Evolutionary conservation across 2,888 invertebrate genomes (phyloP).

Genomic region (Cheilosia scutellata): DNA sequence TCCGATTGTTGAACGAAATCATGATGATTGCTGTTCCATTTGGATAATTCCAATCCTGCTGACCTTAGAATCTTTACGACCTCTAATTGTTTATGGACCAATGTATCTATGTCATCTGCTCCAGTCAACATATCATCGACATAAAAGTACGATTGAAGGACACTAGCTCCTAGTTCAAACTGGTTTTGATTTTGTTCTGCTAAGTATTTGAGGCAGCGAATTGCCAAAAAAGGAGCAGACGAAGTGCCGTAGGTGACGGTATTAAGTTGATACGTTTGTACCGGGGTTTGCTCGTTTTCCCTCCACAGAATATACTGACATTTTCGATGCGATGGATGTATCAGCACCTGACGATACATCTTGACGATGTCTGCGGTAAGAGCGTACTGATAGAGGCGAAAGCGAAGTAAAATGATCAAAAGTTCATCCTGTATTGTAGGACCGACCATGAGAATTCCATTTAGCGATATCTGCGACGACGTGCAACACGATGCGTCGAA

Average conservation of each 20-base stretch:
- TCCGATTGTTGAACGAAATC: too few relatives aligned
- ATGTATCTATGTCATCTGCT: too few relatives aligned
- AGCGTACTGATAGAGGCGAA: slow-evolving; percentile 48
- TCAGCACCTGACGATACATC: slow-evolving; percentile 64
- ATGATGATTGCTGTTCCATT: too few relatives aligned
- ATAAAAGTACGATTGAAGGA: too few relatives aligned
- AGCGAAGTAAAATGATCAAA: slow-evolving; percentile 46
- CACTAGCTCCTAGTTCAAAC: too few relatives aligned
- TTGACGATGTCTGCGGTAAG: slow-evolving; percentile 67
- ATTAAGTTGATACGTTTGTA: background rate
- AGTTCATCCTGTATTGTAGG: slow-evolving; percentile 47
- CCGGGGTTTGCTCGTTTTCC: background rate
- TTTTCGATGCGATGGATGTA: slow-evolving; percentile 18
- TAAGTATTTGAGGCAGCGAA: too few relatives aligned
- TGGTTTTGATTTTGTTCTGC: too few relatives aligned
- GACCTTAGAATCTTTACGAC: too few relatives aligned
- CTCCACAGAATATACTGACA: background rate
- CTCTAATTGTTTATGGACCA: too few relatives aligned
- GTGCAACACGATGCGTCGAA: slow-evolving; percentile 31
- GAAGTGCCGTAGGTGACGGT: slow-evolving; percentile 54
- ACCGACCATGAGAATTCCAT: slow-evolving; percentile 66
- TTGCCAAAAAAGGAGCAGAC: too few relatives aligned
- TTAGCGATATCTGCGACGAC: slow-evolving; percentile 56
- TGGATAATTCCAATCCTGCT: too few relatives aligned
- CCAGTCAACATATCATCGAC: too few relatives aligned